Evolutionary conservation across 2,113 vertebrate genomes (phyloP).

Genomic region (Chascanopsetta lugubris): DNA sequence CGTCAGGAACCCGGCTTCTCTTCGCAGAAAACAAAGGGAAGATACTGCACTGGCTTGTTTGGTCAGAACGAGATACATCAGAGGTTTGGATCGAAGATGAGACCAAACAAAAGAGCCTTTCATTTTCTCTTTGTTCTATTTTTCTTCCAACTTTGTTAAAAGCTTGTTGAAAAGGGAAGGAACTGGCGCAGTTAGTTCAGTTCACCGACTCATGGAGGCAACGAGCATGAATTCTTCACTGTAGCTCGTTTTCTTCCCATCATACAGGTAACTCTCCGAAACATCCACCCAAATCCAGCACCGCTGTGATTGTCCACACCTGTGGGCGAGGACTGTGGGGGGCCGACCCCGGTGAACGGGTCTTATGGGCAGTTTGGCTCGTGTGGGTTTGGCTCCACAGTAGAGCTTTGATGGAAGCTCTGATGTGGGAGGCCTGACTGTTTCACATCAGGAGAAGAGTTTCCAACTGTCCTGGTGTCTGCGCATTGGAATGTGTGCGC

Average conservation of each 20-base stretch:
- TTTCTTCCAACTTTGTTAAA: too few species aligned
- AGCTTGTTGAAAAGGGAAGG: background rate
- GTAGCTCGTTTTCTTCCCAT: background rate
- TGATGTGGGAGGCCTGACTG: conserved; percentile 28
- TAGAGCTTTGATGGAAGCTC: background rate
- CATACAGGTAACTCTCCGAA: background rate
- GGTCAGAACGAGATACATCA: background rate
- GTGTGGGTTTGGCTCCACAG: conserved; percentile 13
- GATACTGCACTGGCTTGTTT: background rate
- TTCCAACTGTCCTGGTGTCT: conserved; percentile 9
- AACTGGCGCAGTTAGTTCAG: background rate
- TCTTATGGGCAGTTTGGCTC: conserved; percentile 35
- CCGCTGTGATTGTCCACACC: conserved; percentile 47
- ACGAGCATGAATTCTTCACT: background rate
- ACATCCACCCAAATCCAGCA: conserved; percentile 19
- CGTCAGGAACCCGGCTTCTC: too few species aligned
- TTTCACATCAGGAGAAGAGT: background rate
- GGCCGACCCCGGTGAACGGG: conserved; percentile 40
- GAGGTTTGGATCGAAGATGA: background rate
- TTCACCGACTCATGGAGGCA: too few species aligned
- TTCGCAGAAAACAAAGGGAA: too few species aligned
- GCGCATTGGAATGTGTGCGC: conserved; percentile 1
- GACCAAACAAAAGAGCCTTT: background rate
- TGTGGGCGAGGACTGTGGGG: conserved; percentile 51
- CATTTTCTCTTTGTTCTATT: background rate